Percentiles rank a stretch among this genome's conserved stretches.
These are phyloP conservation scores for Epizoanthus stellaris DNA, from an alignment of 92 coral and sea anemone species.

Conservation along the genomic window DNA sequence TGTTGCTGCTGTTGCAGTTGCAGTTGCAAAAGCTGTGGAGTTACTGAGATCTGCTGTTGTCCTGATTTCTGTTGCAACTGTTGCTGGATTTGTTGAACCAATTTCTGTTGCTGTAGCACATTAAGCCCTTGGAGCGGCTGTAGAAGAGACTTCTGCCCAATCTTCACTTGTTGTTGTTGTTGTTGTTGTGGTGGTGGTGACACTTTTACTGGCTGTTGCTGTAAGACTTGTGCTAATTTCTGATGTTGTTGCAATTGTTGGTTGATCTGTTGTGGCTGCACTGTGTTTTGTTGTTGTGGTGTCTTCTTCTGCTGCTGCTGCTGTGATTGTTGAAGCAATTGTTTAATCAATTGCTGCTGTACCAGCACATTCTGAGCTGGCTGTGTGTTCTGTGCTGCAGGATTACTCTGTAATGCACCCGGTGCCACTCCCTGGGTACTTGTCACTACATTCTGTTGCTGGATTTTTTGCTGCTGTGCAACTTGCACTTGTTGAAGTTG, in stretches of 20 bases:
- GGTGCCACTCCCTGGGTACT: conserved; percentile 61
- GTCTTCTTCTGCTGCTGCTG: conserved; percentile 38
- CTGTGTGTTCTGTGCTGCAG: conserved; percentile 58
- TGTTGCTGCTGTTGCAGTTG: conserved; percentile 34
- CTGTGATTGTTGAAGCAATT: conserved; percentile 73
- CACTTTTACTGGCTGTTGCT: conserved; percentile 33
- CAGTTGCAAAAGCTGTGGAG: conserved; percentile 33
- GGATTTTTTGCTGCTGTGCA: conserved; percentile 78
- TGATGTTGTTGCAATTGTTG: conserved; percentile 39
- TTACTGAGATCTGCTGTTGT: conserved; percentile 8
- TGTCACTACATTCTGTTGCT: conserved; percentile 65
- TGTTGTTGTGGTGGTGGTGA: conserved; percentile 23
- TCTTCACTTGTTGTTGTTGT: conserved; percentile 49
- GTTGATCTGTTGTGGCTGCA: conserved; percentile 45
- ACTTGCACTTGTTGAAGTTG: conserved; percentile 84
- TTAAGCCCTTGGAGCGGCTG: conserved; percentile 29
- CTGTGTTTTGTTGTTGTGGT: conserved; percentile 57
- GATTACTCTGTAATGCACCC: conserved; percentile 53
- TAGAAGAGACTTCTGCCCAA: conserved; percentile 42
- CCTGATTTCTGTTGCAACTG: conserved; percentile 55
- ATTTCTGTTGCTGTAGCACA: conserved; percentile 34
- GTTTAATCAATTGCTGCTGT: conserved; percentile 80
- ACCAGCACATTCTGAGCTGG: conserved; percentile 64
- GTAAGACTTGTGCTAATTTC: conserved; percentile 37
- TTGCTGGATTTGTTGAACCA: conserved; percentile 69